phyloP scores from a whole-genome alignment of 2,113 vertebrate species.

The Craseonycteris thonglongyai region DNA sequence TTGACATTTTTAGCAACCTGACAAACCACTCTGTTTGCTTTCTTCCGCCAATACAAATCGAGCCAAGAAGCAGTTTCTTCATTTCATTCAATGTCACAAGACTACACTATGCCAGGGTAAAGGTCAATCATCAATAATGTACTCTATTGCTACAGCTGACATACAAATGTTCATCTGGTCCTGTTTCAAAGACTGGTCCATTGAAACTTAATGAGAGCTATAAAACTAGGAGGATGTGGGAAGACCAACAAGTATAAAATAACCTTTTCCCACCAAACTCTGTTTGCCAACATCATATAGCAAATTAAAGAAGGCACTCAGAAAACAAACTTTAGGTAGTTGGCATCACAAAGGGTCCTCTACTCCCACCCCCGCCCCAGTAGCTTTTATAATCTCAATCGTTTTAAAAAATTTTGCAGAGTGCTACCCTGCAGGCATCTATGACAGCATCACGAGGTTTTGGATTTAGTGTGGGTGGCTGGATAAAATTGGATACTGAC shows the following conservation, averaged over 20 bases:
- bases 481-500: slow-evolving; percentile 51
- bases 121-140: slow-evolving; percentile 55
- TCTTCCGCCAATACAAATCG: slow-evolving; percentile 43
- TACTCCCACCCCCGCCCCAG: not conserved
- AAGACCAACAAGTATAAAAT: slow-evolving; percentile 19
- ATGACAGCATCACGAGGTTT: slow-evolving; percentile 41
- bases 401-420: slow-evolving; percentile 25
- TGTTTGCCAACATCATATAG: not conserved
- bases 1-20: slow-evolving; percentile 55
- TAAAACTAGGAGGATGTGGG: not conserved
- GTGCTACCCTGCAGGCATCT: slow-evolving; percentile 44
- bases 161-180: slow-evolving; percentile 11
- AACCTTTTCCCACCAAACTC: not conserved
- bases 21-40: slow-evolving; percentile 60
- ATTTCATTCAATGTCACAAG: slow-evolving; percentile 56
- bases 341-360: not conserved
- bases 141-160: not conserved
- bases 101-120: slow-evolving; percentile 44
- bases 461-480: slow-evolving; percentile 39
- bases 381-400: slow-evolving; percentile 27
- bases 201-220: not conserved
- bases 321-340: slow-evolving; percentile 11
- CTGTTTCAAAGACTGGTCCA: slow-evolving; percentile 6
- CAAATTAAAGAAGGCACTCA: not conserved
- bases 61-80: slow-evolving; percentile 56